Evolutionary conservation across 37 sponge, comb jelly and placozoan genomes (phyloP).

Genomic region (Diacarnus erythraeanus): DNA sequence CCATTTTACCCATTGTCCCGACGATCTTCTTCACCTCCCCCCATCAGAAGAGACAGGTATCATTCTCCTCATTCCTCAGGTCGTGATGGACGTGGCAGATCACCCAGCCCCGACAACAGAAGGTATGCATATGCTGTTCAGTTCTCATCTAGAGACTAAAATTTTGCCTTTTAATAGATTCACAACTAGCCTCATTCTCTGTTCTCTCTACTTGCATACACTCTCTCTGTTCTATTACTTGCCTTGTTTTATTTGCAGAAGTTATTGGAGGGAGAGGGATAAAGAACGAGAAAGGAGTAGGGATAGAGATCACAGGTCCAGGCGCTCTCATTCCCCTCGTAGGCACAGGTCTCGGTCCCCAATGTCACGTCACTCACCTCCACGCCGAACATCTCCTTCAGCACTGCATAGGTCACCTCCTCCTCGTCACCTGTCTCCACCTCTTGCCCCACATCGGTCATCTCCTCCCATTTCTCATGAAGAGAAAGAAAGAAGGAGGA

Average conservation of each 20-base stretch:
- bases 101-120: conserved; percentile 10
- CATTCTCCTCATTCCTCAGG: conserved; percentile 20
- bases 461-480: conserved; percentile 17
- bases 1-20: conserved; percentile 5
- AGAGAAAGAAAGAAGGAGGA: conserved; percentile 14
- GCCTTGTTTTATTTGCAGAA: background rate
- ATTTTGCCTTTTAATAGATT: too few relatives aligned
- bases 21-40: conserved; percentile 17
- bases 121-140: too few relatives aligned
- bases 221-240: too few relatives aligned
- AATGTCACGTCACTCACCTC: background rate
- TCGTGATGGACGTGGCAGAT: conserved; percentile 1
- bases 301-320: background rate
- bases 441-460: background rate
- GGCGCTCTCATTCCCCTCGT: background rate
- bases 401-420: conserved; percentile 1
- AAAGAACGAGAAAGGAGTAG: conserved; percentile 36
- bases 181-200: too few relatives aligned
- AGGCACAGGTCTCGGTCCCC: background rate
- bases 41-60: background rate
- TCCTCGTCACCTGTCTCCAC: background rate
- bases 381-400: background rate
- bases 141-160: too few relatives aligned
- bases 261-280: background rate
- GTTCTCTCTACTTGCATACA: too few relatives aligned